Evolutionary conservation across 2,113 vertebrate species (phyloP), one percentile per base, ranked within the genome.

Genomic region (Pristiophorus japonicus): DNA sequence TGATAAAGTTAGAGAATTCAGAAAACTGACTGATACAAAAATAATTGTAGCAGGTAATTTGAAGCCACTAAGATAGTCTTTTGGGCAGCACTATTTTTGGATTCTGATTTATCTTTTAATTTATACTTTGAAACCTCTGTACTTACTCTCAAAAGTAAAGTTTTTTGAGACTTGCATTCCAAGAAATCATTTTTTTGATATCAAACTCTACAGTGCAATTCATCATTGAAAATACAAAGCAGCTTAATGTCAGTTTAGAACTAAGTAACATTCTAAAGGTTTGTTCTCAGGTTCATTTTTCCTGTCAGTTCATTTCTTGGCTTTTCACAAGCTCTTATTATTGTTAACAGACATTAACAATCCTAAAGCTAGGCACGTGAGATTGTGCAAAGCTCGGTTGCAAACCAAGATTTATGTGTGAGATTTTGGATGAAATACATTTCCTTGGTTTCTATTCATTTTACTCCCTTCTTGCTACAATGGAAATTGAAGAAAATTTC

Each of bases 311-410:
- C 34, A 24, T 93, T 90, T 30, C 24, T 24, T 93, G 55, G 0
- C 91, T 42, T 93, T 93, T 45, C n/a, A 93, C 62, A 93, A 65
- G 91, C 91, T 93, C 91, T 42, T 11, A 45, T 66, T 93, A 93
- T 45, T 93, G n/a, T 66, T 93, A 93, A 93, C 63, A 8, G 62
- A 66, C n/a, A 65, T 42, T 38, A 66, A 62, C 42, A 66, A 66
- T 63, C n/a, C 38, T 93, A 42, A 38, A 22, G 91, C 66, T 66
- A 66, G 59, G 90, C n/a, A 45, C n/a, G 22, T 11, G 38, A 24
- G 88, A 14, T 11, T 59, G 5, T 34, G 55, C 51, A 90, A 90
- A 90, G 11, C 14, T 20, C 20, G 20, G n/a, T 22, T 92, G 59
- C 90, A 20, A 16, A 67, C 62, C 2, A 65, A 65, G 63, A 45